Conservation (phyloP, 1,140 invertebrate species). For the Theocolax elegans region DNA sequence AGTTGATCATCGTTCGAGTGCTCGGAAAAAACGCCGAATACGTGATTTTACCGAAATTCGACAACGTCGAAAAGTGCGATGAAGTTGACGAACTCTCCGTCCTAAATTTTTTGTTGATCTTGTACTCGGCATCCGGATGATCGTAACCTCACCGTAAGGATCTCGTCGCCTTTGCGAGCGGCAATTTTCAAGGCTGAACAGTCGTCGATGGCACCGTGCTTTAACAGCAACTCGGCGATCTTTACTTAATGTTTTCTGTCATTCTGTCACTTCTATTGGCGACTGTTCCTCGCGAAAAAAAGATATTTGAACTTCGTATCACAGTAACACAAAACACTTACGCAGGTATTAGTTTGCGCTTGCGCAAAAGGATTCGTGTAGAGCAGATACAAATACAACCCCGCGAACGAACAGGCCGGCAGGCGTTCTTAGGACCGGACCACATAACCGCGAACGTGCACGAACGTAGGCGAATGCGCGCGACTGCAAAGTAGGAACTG, state of each 20-base stretch:
- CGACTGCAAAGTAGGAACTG: too few species aligned
- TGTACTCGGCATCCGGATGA: slow-evolving; percentile 85
- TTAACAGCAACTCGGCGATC: slow-evolving; percentile 81
- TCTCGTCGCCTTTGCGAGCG: slow-evolving; percentile 76
- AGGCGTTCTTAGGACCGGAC: too few species aligned
- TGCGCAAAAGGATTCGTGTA: too few species aligned
- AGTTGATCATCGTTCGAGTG: slow-evolving; percentile 91
- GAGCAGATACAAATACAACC: too few species aligned
- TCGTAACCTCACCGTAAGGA: slow-evolving; percentile 80
- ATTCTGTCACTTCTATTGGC: too few species aligned
- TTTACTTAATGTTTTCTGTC: slow-evolving; percentile 67
- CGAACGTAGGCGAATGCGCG: too few species aligned
- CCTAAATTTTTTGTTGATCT: slow-evolving; percentile 87
- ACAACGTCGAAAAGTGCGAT: slow-evolving; percentile 68
- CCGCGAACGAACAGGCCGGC: too few species aligned
- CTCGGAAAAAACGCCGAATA: slow-evolving; percentile 87
- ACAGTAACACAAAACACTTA: too few species aligned
- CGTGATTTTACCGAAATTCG: slow-evolving; percentile 75
- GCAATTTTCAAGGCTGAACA: slow-evolving; percentile 83
- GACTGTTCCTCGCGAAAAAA: too few species aligned
- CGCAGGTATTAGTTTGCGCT: too few species aligned
- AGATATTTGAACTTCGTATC: too few species aligned
- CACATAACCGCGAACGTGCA: too few species aligned
- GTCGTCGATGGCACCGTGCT: slow-evolving; percentile 88
- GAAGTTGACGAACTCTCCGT: slow-evolving; percentile 73